Conservation (phyloP, 2,113 vertebrate genomes). For the Labeo rohita region DNA sequence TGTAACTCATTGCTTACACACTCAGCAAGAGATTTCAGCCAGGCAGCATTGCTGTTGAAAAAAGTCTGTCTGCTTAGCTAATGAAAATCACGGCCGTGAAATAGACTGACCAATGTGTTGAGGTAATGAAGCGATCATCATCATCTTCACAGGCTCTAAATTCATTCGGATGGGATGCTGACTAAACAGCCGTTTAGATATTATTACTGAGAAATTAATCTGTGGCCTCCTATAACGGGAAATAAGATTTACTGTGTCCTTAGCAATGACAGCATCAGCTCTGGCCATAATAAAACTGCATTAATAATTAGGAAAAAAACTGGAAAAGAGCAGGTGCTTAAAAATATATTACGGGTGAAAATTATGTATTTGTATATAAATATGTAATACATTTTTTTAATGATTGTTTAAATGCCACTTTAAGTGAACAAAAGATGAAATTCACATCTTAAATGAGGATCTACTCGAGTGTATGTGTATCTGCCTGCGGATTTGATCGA, state of each 20-base stretch:
- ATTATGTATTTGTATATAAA: not conserved
- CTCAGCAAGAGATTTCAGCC: slow-evolving; percentile 6
- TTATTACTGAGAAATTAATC: slow-evolving; percentile 66
- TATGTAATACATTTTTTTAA: not conserved
- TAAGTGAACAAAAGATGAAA: not conserved
- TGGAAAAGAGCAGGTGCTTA: too few relatives aligned
- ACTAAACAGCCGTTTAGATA: slow-evolving; percentile 72
- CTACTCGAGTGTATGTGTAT: not conserved
- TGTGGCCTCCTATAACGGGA: slow-evolving; percentile 6
- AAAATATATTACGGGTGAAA: too few relatives aligned
- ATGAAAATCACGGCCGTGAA: slow-evolving; percentile 80
- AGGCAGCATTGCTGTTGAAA: not conserved
- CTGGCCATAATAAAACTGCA: not conserved
- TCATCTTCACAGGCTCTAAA: slow-evolving; percentile 66
- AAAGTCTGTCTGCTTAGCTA: slow-evolving; percentile 65
- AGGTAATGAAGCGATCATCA: slow-evolving; percentile 73
- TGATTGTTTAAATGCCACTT: not conserved
- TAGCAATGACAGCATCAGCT: not conserved
- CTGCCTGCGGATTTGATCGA: not conserved
- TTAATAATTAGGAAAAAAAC: not conserved
- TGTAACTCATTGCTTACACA: not conserved
- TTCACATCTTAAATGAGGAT: not conserved
- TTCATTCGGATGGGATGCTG: slow-evolving; percentile 71
- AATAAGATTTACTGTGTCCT: not conserved
- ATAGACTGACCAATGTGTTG: slow-evolving; percentile 77